Evolutionary conservation across 2,797 vertebrate genomes (phyloP), one percentile per base, ranked within the genome.

Genomic region (Fistularia commersonii): DNA sequence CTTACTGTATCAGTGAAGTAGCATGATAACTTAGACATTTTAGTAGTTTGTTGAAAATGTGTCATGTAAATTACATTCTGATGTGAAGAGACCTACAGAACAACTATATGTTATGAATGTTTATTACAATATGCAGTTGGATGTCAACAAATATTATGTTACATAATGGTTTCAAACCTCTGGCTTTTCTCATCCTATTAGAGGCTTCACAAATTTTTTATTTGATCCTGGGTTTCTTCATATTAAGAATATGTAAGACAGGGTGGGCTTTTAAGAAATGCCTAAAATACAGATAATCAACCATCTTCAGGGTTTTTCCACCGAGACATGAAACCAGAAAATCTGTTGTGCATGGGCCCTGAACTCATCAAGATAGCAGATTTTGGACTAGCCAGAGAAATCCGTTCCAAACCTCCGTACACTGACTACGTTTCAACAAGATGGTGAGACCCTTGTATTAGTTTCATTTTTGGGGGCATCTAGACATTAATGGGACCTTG

Each of bases 291-390:
- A 54, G 8, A 48, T 47, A 48, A 48, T 6, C n/a, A 53, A 11
- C 11, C 64, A 39, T 62, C 23, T 48, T 0, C 65, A 97, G 97
- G 97, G 9, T 99, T 96, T 86, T 99, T 99, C 76, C 96, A 99
- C 57, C 92, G 97, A 54, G 97, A 99, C 81, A 97, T 99, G 95
- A 98, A 99, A 73, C 97, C 97, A 23, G 97, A 99, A 86, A 99
- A 99, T 57, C 88, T 99, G 77, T 87, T 99, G 32, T 99, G 97
- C 69, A 97, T 96, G 91, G 96, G 97, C 37, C 97, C 96, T 72
- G 96, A 99, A 57, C 91, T 99, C 74, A 90, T 99, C 40, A 99
- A 99, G 92, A 97, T 99, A 74, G 97, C 95, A 53, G 97, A 99
- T 80, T 99, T 99, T 88, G 97, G 97, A 54, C 84, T 99, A 81